Percentiles rank a stretch among this genome's conserved stretches.
phyloP scores from a whole-genome alignment of 2,888 invertebrate species.

The Tenthredo amoena region DNA sequence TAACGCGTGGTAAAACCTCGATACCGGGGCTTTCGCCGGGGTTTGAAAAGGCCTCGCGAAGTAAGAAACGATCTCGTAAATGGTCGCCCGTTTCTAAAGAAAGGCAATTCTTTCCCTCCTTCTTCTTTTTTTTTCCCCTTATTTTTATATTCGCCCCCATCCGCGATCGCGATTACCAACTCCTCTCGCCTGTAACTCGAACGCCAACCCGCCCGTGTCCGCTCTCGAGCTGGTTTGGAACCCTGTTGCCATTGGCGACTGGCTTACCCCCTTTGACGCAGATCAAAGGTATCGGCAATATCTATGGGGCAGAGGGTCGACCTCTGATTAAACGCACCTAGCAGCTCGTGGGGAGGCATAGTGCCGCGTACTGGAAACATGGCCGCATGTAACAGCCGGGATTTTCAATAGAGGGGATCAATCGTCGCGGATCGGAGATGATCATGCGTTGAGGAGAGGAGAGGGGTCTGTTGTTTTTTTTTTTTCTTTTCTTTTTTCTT shows the following conservation, averaged over 20 bases:
- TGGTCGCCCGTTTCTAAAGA: neutral
- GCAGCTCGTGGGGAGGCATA: neutral
- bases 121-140: neutral
- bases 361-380: neutral
- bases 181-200: neutral
- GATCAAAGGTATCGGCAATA: slow-evolving; percentile 44
- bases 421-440: neutral
- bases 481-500: neutral
- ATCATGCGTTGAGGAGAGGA: neutral
- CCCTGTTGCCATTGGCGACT: slow-evolving; percentile 38
- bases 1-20: neutral
- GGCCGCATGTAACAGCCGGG: neutral
- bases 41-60: neutral
- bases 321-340: slow-evolving; percentile 36
- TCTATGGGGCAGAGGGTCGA: slow-evolving; percentile 12
- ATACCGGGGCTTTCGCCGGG: neutral
- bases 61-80: slow-evolving; percentile 15
- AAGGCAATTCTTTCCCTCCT: neutral
- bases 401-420: neutral
- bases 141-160: neutral
- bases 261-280: slow-evolving; percentile 32
- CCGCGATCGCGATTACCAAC: neutral
- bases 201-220: neutral
- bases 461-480: neutral
- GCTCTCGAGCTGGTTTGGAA: neutral